A percentile compares a stretch with the other conserved stretches of the same genome.
Evolutionary conservation across 2,113 vertebrate genomes (phyloP).

Genomic region (Ictalurus furcatus): DNA sequence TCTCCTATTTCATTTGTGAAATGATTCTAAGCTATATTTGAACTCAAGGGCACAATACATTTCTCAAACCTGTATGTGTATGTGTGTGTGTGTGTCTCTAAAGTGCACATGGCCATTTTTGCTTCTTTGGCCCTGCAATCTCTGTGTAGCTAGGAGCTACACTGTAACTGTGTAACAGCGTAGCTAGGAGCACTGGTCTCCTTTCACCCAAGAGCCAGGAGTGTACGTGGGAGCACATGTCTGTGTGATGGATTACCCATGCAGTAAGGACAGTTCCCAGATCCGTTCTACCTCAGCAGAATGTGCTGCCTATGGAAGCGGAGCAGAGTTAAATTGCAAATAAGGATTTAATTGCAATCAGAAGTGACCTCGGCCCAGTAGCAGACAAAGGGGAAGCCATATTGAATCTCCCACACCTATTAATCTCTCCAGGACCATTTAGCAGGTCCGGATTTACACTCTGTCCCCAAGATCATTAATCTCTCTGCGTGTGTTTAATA

Average conservation of each 20-base stretch:
- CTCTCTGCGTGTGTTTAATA: conserved; percentile 57
- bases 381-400: conserved; percentile 56
- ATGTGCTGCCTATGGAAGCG: conserved; percentile 54
- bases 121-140: conserved; percentile 18
- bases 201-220: conserved; percentile 15
- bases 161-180: neutral
- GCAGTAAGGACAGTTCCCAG: conserved; percentile 62
- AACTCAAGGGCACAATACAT: conserved; percentile 33
- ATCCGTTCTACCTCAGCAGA: conserved; percentile 66
- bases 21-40: conserved; percentile 30
- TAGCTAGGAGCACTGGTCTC: conserved; percentile 13
- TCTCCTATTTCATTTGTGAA: conserved; percentile 38
- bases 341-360: conserved; percentile 71
- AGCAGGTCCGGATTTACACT: conserved; percentile 52
- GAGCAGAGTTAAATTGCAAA: conserved; percentile 58
- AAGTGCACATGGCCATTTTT: conserved; percentile 20
- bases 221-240: conserved; percentile 30
- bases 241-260: conserved; percentile 67
- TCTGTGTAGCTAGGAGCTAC: neutral
- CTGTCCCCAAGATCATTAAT: conserved; percentile 55
- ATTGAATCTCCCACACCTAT: conserved; percentile 44
- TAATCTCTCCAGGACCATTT: conserved; percentile 53
- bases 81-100: conserved; percentile 20
- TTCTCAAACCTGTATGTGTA: conserved; percentile 1
- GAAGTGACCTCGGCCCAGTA: conserved; percentile 51